phyloP scores from a whole-genome alignment of 2,113 vertebrate genomes.

The Lepus europaeus region DNA sequence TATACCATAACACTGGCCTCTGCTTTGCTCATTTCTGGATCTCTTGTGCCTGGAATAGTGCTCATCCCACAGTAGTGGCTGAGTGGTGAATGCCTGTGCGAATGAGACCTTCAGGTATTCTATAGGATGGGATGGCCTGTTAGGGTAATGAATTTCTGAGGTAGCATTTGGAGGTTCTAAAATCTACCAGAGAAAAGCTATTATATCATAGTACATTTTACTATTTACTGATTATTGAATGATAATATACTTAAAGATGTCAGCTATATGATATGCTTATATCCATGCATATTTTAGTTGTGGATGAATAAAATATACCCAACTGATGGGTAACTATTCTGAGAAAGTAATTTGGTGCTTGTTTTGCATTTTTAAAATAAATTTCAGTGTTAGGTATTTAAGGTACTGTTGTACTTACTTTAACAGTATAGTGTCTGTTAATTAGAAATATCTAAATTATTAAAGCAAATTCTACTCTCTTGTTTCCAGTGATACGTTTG shows the following conservation, averaged over 20 bases:
- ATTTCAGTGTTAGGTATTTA: slow-evolving; percentile 24
- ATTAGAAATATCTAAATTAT: neutral
- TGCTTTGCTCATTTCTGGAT: neutral
- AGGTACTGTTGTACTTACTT: slow-evolving; percentile 54
- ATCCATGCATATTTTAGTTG: slow-evolving; percentile 6
- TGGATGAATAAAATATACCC: slow-evolving; percentile 18
- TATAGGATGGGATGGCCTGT: neutral
- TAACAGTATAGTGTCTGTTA: slow-evolving; percentile 13
- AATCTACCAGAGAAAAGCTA: slow-evolving; percentile 5
- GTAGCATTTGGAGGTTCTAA: slow-evolving; percentile 51
- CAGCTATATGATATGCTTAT: neutral
- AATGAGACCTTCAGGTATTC: slow-evolving; percentile 9
- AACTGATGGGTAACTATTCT: slow-evolving; percentile 9
- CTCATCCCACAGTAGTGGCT: neutral
- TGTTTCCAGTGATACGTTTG: slow-evolving; percentile 88
- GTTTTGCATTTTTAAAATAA: slow-evolving; percentile 13
- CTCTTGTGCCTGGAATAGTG: neutral
- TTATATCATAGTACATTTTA: neutral
- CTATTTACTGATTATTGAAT: slow-evolving; percentile 49
- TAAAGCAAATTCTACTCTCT: slow-evolving; percentile 52
- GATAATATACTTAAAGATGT: neutral
- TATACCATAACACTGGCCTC: too few species aligned
- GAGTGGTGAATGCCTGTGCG: neutral
- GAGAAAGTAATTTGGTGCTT: slow-evolving; percentile 55
- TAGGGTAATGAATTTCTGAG: neutral